phyloP scores from a whole-genome alignment of 1,140 invertebrate genomes.

The Leptinotarsa undecemlineata region DNA sequence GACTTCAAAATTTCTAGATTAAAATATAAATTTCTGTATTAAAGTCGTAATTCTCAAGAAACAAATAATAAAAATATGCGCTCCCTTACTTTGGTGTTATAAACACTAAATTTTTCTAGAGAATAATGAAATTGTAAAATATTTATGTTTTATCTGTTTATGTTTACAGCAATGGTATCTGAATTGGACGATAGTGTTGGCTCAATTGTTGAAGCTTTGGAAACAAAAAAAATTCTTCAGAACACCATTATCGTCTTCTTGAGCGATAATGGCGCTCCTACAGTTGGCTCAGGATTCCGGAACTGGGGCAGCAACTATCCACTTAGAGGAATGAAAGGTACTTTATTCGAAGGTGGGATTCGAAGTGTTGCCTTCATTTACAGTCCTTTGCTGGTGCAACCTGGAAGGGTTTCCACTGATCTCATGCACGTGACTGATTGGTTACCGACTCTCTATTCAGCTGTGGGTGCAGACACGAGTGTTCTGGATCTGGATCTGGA shows the following conservation, averaged over 20 bases:
- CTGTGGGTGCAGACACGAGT: constrained; percentile 58
- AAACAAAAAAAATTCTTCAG: constrained; percentile 62
- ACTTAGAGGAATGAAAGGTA: constrained; percentile 62
- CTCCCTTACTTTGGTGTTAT: no score
- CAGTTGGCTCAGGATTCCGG: constrained; percentile 48
- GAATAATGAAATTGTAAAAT: no score
- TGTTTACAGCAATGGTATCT: constrained; percentile 67
- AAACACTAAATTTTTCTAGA: no score
- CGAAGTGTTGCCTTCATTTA: constrained; percentile 65
- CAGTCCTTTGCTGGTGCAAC: constrained; percentile 58
- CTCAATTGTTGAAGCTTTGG: constrained; percentile 63
- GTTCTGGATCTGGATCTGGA: constrained; percentile 54
- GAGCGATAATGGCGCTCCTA: constrained; percentile 68
- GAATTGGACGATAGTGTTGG: constrained; percentile 75
- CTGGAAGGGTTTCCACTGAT: constrained; percentile 60
- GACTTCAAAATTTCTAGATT: no score
- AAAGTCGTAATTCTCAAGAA: no score
- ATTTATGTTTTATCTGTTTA: not conserved
- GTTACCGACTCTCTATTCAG: constrained; percentile 65
- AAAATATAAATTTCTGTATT: no score
- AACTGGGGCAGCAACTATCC: constrained; percentile 73
- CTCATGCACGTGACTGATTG: constrained; percentile 75
- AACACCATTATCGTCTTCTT: constrained; percentile 76
- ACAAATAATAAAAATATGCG: no score
- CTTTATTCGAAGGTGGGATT: constrained; percentile 69